Base-by-base conservation (phyloP, 2,113 vertebrate species). In the Oryzias celebensis region DNA sequence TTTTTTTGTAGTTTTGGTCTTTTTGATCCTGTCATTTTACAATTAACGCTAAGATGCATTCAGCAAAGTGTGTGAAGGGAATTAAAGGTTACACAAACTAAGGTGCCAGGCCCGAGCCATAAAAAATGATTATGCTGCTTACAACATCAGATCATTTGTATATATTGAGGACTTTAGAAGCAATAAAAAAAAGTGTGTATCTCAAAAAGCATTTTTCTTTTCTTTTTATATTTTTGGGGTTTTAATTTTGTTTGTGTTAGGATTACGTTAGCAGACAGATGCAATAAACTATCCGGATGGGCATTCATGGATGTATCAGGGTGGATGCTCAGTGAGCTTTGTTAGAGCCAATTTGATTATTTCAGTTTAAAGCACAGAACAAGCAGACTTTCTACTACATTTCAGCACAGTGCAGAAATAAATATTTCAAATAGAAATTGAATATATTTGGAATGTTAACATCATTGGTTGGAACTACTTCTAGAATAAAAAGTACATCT, bases 31-130 rank as follows among this genome's bases (percentile, higher is more conserved):
- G 68, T 82, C 78, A 84, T 84, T 82, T 84, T 75, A 71, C 81
- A 81, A 84, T 84, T 80, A 84, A 83, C 50, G 61, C 45, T 15
- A 26, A 68, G 51, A 68, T 59, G 73, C 75, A 71, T 66, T 55
- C 76, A 43, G 60, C 70, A 44, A 68, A 72, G 58, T 70, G 78
- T 82, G 64, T 65, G 70, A 64, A 52, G 46, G 81, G 73, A 36
- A 66, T 83, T 71, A 80, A 84, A 87, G 80, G 81, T 87, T 83
- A 82, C 2, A 59, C 1, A 53, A 74, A 52, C 65, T 87, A 81
- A 82, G 71, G 80, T 69, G 62, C 20, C 5, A 36, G 77, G 75
- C 68, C 65, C 42, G 5, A 52, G 77, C 77, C 58, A 68, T 75
- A 75, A 64, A 72, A 55, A 56, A 60, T n/a, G 66, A 59, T 49